Percentiles rank a stretch among this genome's conserved stretches.
phyloP scores from a whole-genome alignment of 2,113 vertebrate genomes.

The Platichthys stellatus region DNA sequence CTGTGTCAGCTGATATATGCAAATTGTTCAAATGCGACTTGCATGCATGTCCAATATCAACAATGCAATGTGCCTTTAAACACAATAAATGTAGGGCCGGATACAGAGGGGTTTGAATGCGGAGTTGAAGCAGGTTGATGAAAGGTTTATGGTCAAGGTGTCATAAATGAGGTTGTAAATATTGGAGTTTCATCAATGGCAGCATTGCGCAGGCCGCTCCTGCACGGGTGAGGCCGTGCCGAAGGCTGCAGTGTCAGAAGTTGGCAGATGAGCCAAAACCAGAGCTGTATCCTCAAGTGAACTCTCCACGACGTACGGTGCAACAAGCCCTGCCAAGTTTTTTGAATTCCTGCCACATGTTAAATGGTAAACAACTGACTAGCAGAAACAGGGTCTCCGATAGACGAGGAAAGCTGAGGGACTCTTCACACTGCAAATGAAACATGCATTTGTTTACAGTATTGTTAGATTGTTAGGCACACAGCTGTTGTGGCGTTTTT shows the following conservation, averaged over 20 bases:
- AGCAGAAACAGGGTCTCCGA: slow-evolving; percentile 55
- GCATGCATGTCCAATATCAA: slow-evolving; percentile 7
- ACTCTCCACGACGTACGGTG: slow-evolving; percentile 79
- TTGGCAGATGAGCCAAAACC: slow-evolving; percentile 83
- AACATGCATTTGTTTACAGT: slow-evolving; percentile 41
- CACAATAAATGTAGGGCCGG: neutral
- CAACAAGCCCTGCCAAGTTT: slow-evolving; percentile 75
- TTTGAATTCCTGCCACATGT: slow-evolving; percentile 78
- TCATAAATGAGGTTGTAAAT: slow-evolving; percentile 77
- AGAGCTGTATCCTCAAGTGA: slow-evolving; percentile 83
- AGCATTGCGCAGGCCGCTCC: slow-evolving; percentile 71
- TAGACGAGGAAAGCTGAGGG: slow-evolving; percentile 18
- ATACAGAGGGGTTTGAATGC: slow-evolving; percentile 8
- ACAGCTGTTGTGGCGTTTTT: slow-evolving; percentile 29
- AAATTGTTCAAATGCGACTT: neutral
- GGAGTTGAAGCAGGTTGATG: slow-evolving; percentile 1
- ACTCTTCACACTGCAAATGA: slow-evolving; percentile 36
- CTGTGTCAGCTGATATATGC: neutral
- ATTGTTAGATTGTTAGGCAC: slow-evolving; percentile 72
- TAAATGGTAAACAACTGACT: slow-evolving; percentile 76
- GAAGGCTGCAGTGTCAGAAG: slow-evolving; percentile 81
- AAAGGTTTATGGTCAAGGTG: slow-evolving; percentile 53
- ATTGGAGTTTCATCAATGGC: slow-evolving; percentile 78
- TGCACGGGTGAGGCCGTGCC: slow-evolving; percentile 78
- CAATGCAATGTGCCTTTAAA: neutral